Evolutionary conservation across 1,140 invertebrate genomes (phyloP), one percentile per base, ranked within the genome.

Genomic region (Sitobion miscanthi): DNA sequence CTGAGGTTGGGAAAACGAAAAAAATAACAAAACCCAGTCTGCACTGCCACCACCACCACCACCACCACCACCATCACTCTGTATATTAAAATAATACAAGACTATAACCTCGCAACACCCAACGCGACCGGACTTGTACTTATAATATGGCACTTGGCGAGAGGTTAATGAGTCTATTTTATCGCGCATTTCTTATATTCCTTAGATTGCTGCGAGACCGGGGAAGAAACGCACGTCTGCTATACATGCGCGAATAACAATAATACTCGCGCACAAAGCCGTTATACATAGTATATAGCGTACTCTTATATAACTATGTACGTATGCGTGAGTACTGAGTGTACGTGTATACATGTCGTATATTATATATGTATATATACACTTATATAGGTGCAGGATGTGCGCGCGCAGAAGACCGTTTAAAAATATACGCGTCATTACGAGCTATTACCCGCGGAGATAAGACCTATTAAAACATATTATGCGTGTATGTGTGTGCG

Each of bases 101-200:
- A 20, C 85, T 87, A 38, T 38, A 77, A 77, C 62, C 62, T 77
- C 62, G 30, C 30, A 77, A 49, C 17, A 87, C 8, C 25, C 23
- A 4, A 23, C 52, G 20, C 52, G 52, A 54, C 52, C 52, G 52
- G 52, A 54, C 20, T 54, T 54, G 6, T 47, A 47, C 21, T 7
- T 42, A 30, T 30, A 45, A 47, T 45, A 47, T n/a, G n/a, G 62
- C 30, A n/a, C 62, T 77, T 77, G 62, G 47, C 45, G 45, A 11
- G 86, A 88, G 86, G 86, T 88, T 88, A 88, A 88, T 49, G 86
- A 88, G 86, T 88, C 45, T 49, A 49, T 88, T 49, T 52, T 49
- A n/a, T 52, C 45, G n/a, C 86, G n/a, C 20, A 49, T 88, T 87
- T 47, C 47, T 88, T 54, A 54, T 54, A 21, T n/a, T 69, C 30